Evolutionary conservation across 2,113 vertebrate species (phyloP), one percentile per base, ranked within the genome.

Genomic region (Cyphomyrus discorhynchus): DNA sequence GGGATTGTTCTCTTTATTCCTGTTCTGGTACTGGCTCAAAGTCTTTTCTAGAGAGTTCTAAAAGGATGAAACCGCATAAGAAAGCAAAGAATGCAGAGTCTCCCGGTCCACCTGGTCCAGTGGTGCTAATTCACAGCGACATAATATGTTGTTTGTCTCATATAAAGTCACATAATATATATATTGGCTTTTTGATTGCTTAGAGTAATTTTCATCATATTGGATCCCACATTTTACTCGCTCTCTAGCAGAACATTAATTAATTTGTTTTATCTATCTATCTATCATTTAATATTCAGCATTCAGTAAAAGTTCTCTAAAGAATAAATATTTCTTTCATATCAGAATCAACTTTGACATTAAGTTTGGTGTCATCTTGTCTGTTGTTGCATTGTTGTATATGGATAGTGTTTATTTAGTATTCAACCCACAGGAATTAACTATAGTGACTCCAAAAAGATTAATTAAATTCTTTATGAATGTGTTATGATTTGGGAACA

Each of bases 401-500:
- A 62, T 50, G 42, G 42, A 62, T 89, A 66, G 42, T 53, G 53
- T 62, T 62, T 24, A 66, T 85, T 85, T 62, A 85, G 24, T 35
- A 85, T 58, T 85, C 84, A 50, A 17, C 66, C 50, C 21, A 45
- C 82, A 46, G 50, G 42, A 89, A 58, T 89, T 47, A 46, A 85
- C 82, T 89, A 77, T 31, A 89, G 89, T 86, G 50, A 89, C 83
- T 58, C 24, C 39, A 21, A 39, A 46, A 86, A 42, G 39, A 42
- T 85, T 47, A 11, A 49, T 11, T 31, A 62, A 87, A 74, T 90
- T 87, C 56, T 87, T 86, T 66, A 86, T 86, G 39, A 31, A 86
- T 86, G 89, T 62, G n/a, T 21, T 87, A 77, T 62, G 53, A 74
- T 87, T 52, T 90, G 84, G 62, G 27, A 87, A 17, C 45, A 19